Evolutionary conservation across 2,797 vertebrate species (phyloP), one percentile per base, ranked within the genome.

Genomic region (Trematomus bernacchii): DNA sequence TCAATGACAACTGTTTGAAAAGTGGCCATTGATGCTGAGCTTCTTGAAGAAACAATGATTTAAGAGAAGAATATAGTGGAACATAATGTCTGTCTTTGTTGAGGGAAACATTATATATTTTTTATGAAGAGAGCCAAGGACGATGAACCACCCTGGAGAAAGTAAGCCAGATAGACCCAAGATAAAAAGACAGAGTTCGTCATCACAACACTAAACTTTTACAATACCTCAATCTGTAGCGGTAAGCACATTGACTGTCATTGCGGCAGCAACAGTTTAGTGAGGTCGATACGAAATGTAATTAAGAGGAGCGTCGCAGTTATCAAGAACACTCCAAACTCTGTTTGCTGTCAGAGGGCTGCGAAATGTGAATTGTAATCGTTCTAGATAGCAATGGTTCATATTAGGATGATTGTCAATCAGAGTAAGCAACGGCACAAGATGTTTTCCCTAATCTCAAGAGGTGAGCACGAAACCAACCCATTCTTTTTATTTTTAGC

Each of bases 241-340:
- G 53, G 75, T 83, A 79, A 84, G 76, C 82, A 77, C 73, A 82
- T 47, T 55, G 52, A 57, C 80, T 84, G 90, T 92, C 89, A 86
- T 85, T 74, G 43, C 27, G 18, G 82, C 75, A 58, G 85, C 77
- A 18, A 83, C 87, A 61, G 88, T 89, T 79, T 78, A 82, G 79
- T 54, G 71, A 78, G 84, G 91, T 87, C 80, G 48, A 88, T 85
- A 69, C 85, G 79, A 86, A 89, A 91, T 91, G 82, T 83, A 94
- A 93, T 94, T 89, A 92, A 78, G 81, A 85, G 70, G 71, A 82
- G 83, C 74, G 42, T 76, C 81, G 46, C 78, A 62, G 76, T 87
- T 90, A 87, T 86, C 68, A 80, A 84, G 78, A 87, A 74, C 72
- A 40, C 58, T 21, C 33, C 33, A 6, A 37, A 47, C 74, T 82